Conservation (phyloP, 1,140 invertebrate species). For the Bradysia coprophila region DNA sequence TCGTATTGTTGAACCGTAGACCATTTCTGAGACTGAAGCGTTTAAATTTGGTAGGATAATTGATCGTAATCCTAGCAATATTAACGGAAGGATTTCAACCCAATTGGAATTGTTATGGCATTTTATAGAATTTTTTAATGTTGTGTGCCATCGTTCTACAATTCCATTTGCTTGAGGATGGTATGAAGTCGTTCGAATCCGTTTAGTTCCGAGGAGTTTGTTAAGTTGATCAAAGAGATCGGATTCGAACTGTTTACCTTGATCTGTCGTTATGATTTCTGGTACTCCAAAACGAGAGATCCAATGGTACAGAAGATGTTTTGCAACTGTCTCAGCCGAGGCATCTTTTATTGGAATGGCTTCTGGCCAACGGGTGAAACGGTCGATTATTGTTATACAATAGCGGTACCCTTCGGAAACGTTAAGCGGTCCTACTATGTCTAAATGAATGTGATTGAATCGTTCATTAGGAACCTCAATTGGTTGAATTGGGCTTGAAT, state of each 20-base stretch:
- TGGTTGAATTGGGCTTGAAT: not conserved
- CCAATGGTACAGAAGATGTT: slow-evolving; percentile 14
- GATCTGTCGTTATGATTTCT: slow-evolving; percentile 14
- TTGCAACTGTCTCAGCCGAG: slow-evolving; percentile 11
- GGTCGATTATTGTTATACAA: slow-evolving; percentile 14
- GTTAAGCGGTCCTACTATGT: slow-evolving; percentile 13
- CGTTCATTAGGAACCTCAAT: slow-evolving; percentile 1
- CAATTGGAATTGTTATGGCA: slow-evolving; percentile 9
- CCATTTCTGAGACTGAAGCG: slow-evolving; percentile 13
- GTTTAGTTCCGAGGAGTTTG: slow-evolving; percentile 8
- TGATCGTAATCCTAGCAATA: slow-evolving; percentile 16
- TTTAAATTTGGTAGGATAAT: slow-evolving; percentile 12
- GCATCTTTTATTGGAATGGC: slow-evolving; percentile 16
- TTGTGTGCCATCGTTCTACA: slow-evolving; percentile 17
- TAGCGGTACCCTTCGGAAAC: slow-evolving; percentile 7
- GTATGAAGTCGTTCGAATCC: slow-evolving; percentile 13
- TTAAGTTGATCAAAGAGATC: slow-evolving; percentile 10
- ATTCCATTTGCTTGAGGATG: slow-evolving; percentile 18
- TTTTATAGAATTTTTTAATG: slow-evolving; percentile 14
- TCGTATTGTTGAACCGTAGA: slow-evolving; percentile 17
- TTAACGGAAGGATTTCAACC: slow-evolving; percentile 12
- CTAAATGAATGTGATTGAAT: slow-evolving; percentile 15
- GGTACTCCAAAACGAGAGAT: slow-evolving; percentile 11
- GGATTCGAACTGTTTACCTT: slow-evolving; percentile 18
- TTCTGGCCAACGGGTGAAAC: slow-evolving; percentile 22